phyloP scores from a whole-genome alignment of 2,797 vertebrate species.

The Muscicapa comitata region DNA sequence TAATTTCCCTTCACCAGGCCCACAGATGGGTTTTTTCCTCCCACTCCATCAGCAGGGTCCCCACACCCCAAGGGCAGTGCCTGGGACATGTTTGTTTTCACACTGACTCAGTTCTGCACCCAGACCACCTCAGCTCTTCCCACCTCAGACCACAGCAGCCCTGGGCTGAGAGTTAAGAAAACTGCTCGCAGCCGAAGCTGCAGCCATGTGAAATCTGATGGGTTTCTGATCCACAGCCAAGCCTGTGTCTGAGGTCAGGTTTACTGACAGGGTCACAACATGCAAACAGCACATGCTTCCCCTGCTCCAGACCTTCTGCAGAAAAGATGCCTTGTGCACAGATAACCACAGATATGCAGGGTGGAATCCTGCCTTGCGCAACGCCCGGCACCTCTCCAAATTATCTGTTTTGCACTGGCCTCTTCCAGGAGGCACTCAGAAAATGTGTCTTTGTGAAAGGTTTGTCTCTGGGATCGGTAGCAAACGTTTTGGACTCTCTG shows the following conservation, averaged over 20 bases:
- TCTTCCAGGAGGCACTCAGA: not conserved
- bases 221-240: not conserved
- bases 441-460: not conserved
- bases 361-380: not conserved
- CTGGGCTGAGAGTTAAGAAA: not conserved
- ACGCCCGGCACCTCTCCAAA: not conserved
- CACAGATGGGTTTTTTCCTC: not conserved
- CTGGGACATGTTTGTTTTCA: not conserved
- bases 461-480: not conserved
- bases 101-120: constrained; percentile 27
- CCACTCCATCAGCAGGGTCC: not conserved
- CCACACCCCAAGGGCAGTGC: rapidly evolving
- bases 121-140: not conserved
- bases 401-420: not conserved
- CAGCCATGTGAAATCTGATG: not conserved
- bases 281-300: not conserved
- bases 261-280: not conserved
- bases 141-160: not conserved
- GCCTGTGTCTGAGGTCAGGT: not conserved
- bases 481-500: not conserved
- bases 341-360: not conserved
- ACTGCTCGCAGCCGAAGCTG: not conserved
- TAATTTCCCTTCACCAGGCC: not conserved
- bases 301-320: not conserved
- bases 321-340: not conserved